Base-by-base conservation (phyloP, 2,797 vertebrate genomes). In the Rhinatrema bivittatum region DNA sequence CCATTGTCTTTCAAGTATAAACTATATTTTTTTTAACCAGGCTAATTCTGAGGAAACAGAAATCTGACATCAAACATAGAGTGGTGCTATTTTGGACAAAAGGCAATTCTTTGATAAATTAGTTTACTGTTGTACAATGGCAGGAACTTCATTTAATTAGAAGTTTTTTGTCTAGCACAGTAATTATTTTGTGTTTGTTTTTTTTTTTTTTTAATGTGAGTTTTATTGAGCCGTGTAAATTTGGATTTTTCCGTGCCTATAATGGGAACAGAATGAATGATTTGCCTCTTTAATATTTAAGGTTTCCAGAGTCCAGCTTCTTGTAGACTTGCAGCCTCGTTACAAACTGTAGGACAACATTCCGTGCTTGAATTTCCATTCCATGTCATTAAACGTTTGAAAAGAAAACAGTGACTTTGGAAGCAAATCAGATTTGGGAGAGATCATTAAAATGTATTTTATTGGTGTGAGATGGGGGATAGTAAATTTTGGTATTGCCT, bases 81-180 rank as follows among this genome's bases (percentile, higher is more conserved):
- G 76, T 70, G 89, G 88, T 93, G 89, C 91, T 92, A 86, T 76
- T 84, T 70, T 70, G 39, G 83, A 64, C 67, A 63, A 54, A 61
- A 71, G 45, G 27, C n/a, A n/a, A n/a, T n/a, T n/a, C n/a, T n/a
- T n/a, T n/a, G n/a, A n/a, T n/a, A n/a, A n/a, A n/a, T n/a, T n/a
- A n/a, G n/a, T n/a, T n/a, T n/a, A n/a, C 38, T 35, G 26, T 32
- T 44, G 31, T 30, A 72, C 65, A 71, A 57, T 43, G 39, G 70
- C 66, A 50, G 26, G 9, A 47, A 28, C 48, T 16, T 46, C 39
- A 50, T 48, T 29, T 36, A 60, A 42, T 62, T 40, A 43, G 36
- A 49, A 48, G 29, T 52, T 56, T n/a, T n/a, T n/a, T 53, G 33
- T 47, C 63, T 46, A 60, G 50, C 42, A 43, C 43, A 15, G 30